Evolutionary conservation across 2,888 invertebrate genomes (phyloP).

Genomic region (Philaethria dido): DNA sequence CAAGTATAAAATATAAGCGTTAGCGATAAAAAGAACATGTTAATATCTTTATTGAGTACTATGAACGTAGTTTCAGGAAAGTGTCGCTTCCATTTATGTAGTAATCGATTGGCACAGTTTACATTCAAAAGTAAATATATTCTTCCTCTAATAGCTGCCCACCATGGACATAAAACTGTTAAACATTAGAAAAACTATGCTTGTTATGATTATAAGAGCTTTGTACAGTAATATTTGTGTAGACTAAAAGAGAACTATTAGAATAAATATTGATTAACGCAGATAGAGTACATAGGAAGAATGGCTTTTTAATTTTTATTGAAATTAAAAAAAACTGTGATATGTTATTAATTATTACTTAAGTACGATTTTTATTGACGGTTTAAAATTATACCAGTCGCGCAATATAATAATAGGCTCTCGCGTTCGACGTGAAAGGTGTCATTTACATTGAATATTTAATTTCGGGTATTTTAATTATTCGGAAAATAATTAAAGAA

Average conservation of each 20-base stretch:
- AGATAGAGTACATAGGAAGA: background rate
- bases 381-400: constrained; percentile 38
- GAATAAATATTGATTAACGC: background rate
- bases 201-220: background rate
- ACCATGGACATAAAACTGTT: background rate
- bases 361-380: constrained; percentile 10
- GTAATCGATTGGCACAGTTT: background rate
- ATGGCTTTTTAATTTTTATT: background rate
- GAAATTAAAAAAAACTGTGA: background rate
- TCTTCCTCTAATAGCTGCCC: background rate
- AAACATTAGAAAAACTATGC: constrained; percentile 5
- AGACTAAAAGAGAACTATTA: background rate
- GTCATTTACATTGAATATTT: constrained; percentile 49
- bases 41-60: background rate
- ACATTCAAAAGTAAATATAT: constrained; percentile 17
- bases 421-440: constrained; percentile 45
- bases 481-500: background rate
- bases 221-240: background rate
- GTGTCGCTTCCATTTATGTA: background rate
- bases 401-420: constrained; percentile 53
- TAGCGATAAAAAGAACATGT: background rate
- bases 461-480: constrained; percentile 25
- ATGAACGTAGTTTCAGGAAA: background rate
- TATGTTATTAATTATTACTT: constrained; percentile 21
- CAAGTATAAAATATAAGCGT: constrained; percentile 6